Percentiles rank a stretch among this genome's conserved stretches.
These are phyloP conservation scores for Aspidiotus destructor DNA, from an alignment of 2,888 invertebrate species.

Conservation along the genomic window DNA sequence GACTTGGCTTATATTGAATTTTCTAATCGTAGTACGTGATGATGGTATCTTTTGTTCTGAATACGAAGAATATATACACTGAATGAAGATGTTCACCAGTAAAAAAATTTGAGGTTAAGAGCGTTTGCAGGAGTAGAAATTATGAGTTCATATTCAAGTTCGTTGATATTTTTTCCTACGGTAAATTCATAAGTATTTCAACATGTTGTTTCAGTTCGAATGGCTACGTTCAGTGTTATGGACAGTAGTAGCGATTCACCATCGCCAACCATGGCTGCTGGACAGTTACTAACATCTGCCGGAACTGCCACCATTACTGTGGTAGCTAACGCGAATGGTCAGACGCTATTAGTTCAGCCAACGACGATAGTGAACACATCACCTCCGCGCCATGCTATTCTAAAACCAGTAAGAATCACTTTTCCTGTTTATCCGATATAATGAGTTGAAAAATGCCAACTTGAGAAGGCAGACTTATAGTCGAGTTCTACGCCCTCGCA, in stretches of 20 bases:
- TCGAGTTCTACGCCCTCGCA: background rate
- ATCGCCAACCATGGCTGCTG: conserved; percentile 29
- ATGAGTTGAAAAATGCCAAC: background rate
- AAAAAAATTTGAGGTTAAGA: no score
- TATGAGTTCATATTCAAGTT: no score
- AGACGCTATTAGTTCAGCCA: conserved; percentile 35
- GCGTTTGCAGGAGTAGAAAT: no score
- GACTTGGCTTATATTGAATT: no score
- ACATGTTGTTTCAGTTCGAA: conserved; percentile 15
- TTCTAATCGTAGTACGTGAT: no score
- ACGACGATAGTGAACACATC: conserved; percentile 31
- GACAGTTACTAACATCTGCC: conserved; percentile 28
- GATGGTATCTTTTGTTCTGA: no score
- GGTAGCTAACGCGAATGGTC: conserved; percentile 34
- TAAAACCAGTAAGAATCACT: conserved; percentile 19
- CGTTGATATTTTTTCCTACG: no score
- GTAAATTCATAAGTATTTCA: background rate
- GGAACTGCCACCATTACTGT: conserved; percentile 35
- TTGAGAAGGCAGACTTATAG: background rate
- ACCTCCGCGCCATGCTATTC: conserved; percentile 25
- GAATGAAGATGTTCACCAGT: no score
- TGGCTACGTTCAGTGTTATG: conserved; percentile 29
- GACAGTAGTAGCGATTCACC: conserved; percentile 24
- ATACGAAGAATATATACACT: no score
- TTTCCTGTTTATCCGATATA: background rate